Conservation (phyloP, 2,113 vertebrate genomes). For the Aldabrachelys gigantea region DNA sequence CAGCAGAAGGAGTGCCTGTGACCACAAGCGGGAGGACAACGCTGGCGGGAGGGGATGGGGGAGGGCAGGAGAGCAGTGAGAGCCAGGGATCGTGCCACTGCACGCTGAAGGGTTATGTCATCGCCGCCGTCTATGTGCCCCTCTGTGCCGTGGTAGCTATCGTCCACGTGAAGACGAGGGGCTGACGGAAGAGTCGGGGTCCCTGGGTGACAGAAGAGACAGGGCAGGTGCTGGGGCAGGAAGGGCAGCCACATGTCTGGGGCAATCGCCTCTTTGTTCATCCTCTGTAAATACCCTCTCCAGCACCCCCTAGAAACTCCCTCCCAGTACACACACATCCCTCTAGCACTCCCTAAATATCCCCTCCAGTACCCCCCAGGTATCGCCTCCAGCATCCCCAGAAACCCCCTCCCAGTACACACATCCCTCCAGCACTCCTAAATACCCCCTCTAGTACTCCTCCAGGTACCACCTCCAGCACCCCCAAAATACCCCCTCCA, state of each 20-base stretch:
- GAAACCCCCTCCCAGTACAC: too few relatives aligned
- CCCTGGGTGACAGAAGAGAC: background rate
- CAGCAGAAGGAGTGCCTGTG: accelerated
- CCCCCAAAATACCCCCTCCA: too few relatives aligned
- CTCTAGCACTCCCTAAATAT: too few relatives aligned
- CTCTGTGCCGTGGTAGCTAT: background rate
- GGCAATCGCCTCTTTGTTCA: background rate
- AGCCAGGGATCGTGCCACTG: accelerated
- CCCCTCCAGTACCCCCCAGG: too few relatives aligned
- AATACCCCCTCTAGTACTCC: too few relatives aligned
- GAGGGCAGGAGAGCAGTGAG: accelerated
- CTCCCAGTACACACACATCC: too few relatives aligned
- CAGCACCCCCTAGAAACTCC: background rate
- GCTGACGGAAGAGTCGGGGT: background rate
- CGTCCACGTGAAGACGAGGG: accelerated
- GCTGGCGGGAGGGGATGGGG: accelerated
- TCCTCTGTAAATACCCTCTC: background rate
- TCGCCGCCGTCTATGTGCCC: accelerated
- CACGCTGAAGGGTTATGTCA: accelerated
- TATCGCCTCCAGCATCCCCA: too few relatives aligned
- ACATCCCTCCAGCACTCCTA: too few relatives aligned
- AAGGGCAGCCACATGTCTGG: background rate
- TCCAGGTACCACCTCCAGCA: background rate
- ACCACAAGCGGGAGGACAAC: accelerated
- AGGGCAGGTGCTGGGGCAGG: background rate